Conservation (phyloP, 2,797 vertebrate genomes). For the Leptodactylus fallax region DNA sequence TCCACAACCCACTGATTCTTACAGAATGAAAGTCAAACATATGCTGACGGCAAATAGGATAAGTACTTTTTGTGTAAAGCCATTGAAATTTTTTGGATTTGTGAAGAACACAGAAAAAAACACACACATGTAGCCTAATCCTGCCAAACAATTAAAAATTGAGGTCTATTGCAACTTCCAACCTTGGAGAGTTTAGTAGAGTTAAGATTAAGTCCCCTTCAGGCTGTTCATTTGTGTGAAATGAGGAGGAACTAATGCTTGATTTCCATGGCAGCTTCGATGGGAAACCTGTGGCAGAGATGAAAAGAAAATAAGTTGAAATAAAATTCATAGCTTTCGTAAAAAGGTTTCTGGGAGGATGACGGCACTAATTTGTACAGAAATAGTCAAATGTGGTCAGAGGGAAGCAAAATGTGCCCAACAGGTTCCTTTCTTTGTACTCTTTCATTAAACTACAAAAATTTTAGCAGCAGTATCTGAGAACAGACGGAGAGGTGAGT, state of each 20-base stretch:
- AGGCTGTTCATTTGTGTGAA: slow-evolving; percentile 59
- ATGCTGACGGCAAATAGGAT: too few species aligned
- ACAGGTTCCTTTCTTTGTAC: neutral
- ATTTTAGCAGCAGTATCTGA: neutral
- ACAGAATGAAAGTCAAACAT: too few species aligned
- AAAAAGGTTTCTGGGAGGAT: slow-evolving; percentile 32
- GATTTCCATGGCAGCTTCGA: slow-evolving; percentile 58
- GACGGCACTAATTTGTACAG: neutral
- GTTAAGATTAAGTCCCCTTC: slow-evolving; percentile 46
- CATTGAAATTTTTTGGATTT: neutral
- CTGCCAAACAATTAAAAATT: slow-evolving; percentile 51
- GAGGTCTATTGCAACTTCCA: slow-evolving; percentile 44
- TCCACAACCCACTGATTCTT: too few species aligned
- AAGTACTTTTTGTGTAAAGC: neutral
- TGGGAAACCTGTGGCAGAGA: slow-evolving; percentile 41
- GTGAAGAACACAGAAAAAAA: neutral
- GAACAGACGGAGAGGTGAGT: neutral
- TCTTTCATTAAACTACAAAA: neutral
- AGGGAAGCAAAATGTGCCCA: neutral
- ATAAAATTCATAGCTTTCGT: slow-evolving; percentile 31
- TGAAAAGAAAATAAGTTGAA: slow-evolving; percentile 56
- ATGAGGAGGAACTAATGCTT: slow-evolving; percentile 58
- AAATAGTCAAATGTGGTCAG: neutral
- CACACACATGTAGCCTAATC: neutral
- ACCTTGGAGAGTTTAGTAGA: slow-evolving; percentile 41